Percentiles rank a stretch among this genome's conserved stretches.
Conservation (phyloP, 37 sponge, comb jelly and placozoan genomes). For the Hexactinellida sp. region DNA sequence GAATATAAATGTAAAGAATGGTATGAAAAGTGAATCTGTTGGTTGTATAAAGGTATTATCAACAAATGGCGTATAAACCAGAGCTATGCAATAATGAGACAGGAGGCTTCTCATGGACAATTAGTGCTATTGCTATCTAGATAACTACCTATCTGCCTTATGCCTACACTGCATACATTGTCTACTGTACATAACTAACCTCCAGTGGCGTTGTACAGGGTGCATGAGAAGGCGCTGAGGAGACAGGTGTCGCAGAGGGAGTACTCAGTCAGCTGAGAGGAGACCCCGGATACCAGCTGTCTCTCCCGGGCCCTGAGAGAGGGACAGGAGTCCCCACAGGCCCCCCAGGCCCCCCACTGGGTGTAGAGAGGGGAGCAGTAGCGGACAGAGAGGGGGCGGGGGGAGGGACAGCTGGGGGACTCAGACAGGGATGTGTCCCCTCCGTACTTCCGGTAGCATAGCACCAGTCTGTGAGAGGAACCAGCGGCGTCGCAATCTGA, state of each 20-base stretch:
- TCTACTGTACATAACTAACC: too few species aligned
- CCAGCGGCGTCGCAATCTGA: not conserved
- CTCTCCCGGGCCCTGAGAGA: not conserved
- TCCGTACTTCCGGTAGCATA: not conserved
- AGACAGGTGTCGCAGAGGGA: not conserved
- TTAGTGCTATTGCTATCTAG: too few species aligned
- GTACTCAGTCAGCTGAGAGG: not conserved
- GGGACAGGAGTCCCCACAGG: not conserved
- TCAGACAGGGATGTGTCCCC: not conserved
- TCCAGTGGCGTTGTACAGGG: not conserved
- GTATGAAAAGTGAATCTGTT: too few species aligned
- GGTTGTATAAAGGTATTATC: too few species aligned
- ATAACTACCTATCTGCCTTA: too few species aligned
- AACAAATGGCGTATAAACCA: too few species aligned
- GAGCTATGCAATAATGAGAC: too few species aligned
- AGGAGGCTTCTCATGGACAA: too few species aligned
- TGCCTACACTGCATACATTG: too few species aligned
- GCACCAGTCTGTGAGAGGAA: not conserved
- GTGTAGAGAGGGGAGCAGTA: not conserved
- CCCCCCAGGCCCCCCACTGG: not conserved
- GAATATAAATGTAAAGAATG: too few species aligned
- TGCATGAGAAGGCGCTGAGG: not conserved
- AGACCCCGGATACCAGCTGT: not conserved
- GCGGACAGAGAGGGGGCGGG: not conserved
- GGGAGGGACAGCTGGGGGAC: not conserved